phyloP scores from a whole-genome alignment of 2,113 vertebrate species.

The Platichthys stellatus region DNA sequence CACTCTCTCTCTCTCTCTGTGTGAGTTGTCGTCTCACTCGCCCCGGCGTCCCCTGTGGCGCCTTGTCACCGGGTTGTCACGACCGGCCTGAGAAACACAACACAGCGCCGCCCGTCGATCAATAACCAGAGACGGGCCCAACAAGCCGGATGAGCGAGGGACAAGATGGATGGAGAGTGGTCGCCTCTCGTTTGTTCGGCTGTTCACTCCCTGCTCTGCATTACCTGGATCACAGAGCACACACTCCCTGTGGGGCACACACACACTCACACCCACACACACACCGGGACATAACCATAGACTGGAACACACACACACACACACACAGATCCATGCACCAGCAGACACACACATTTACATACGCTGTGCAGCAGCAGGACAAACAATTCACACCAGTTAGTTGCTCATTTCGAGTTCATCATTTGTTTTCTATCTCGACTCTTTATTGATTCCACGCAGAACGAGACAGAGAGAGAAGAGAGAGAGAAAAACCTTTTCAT shows the following conservation, averaged over 20 bases:
- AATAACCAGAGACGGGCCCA: conserved; percentile 67
- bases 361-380: conserved; percentile 28
- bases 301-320: conserved; percentile 38
- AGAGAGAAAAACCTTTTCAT: background rate
- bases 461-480: background rate
- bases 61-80: conserved; percentile 62
- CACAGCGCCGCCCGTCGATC: conserved; percentile 68
- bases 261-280: conserved; percentile 11
- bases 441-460: conserved; percentile 49
- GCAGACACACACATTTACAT: conserved; percentile 59
- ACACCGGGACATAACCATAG: background rate
- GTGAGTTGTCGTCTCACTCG: conserved; percentile 1
- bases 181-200: conserved; percentile 68
- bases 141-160: conserved; percentile 49
- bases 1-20: background rate
- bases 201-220: conserved; percentile 67
- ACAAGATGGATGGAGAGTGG: conserved; percentile 78
- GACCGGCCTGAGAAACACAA: conserved; percentile 39
- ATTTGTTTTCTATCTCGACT: conserved; percentile 55
- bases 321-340: conserved; percentile 20
- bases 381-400: conserved; percentile 63
- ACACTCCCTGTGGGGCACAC: conserved; percentile 67
- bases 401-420: conserved; percentile 54
- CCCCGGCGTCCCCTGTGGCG: conserved; percentile 37
- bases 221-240: conserved; percentile 84